Evolutionary conservation across 1,140 invertebrate species (phyloP), one percentile per base, ranked within the genome.

Genomic region (Drosophila obscura): DNA sequence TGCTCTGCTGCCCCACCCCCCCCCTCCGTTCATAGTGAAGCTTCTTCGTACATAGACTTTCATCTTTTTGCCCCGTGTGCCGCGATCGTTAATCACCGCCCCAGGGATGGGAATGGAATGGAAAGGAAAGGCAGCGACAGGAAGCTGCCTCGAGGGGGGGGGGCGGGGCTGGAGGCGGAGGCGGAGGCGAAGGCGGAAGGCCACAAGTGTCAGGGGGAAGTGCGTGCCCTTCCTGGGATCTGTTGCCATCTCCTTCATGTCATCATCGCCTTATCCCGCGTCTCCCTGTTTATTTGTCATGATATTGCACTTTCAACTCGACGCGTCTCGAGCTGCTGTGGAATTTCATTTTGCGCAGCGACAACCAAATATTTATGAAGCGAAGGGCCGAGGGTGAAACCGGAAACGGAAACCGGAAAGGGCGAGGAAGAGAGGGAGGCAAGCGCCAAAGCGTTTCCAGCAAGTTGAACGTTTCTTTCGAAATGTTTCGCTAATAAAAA

Each of bases 11-110:
- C 16, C n/a, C n/a, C 35, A 28, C n/a, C 6, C 1, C n/a, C 5
- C 9, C 13, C n/a, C 39, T 5, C 19, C 11, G 3, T 19, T n/a
- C 8, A 11, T n/a, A 51, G n/a, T 59, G 50, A 31, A 26, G 45
- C 50, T 4, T 24, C 22, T 35, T 49, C 49, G 50, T 46, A 59
- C 62, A 11, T 11, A 13, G 61, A 71, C 77, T 87, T 87, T 82
- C 74, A 81, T 66, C 61, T 78, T 67, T 67, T 59, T 59, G 16
- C 72, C 71, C 61, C 67, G 78, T 81, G 77, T 71, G 79, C 78
- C 64, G 46, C 65, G 82, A 85, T 85, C 82, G 82, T 85, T 85
- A 85, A 87, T 85, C 82, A 85, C 80, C 78, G 67, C 63, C 43
- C 13, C 55, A 44, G 45, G 31, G 39, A n/a, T 22, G 22, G 22